Base-by-base conservation (phyloP, 2,113 vertebrate species). In the Accipiter cooperii region DNA sequence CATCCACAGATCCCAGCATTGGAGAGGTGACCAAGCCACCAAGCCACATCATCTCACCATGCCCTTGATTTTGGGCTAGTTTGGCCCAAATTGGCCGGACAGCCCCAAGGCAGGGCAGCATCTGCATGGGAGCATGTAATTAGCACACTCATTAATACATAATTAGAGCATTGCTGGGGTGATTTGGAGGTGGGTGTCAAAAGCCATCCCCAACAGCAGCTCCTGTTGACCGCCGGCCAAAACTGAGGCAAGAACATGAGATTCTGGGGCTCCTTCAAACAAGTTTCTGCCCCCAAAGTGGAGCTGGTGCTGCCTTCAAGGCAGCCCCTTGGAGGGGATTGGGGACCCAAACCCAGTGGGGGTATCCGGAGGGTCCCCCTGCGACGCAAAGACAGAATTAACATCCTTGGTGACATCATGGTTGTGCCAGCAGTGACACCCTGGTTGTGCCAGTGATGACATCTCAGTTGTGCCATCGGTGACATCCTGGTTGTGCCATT, bases 391-490 rank as follows among this genome's bases (percentile, higher is more conserved):
- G 34, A 24, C 4, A 19, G n/a, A 78, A 64, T 42, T 26, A 52
- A 21, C 60, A 13, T n/a, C 47, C 36, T 17, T 1, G 47, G 46
- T 51, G 76, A 52, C 47, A 21, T 16, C 49, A 1, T 2, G 15
- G 36, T 34, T 26, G 2, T 6, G 10, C 22, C 47, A 49, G 44
- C 33, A 20, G 5, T 13, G 36, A 33, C 36, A 8, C 31, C 49
- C 1, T 2, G 6, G 36, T 34, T 26, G 2, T 4, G 7, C 5
- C 52, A 8, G 12, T 9, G 40, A 13, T 26, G 29, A 40, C 14
- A 6, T 12, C 7, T 0, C 2, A 4, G 13, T 38, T 21, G 10
- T 1, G 9, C 7, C 47, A 31, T 1, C 2, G 2, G 12, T 63
- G 60, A 34, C 42, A 24, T 46, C 42, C 2, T 1, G 5, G 64